These are phyloP conservation scores for Deilephila porcellus DNA, from an alignment of 2,888 invertebrate genomes.

Conservation along the genomic window DNA sequence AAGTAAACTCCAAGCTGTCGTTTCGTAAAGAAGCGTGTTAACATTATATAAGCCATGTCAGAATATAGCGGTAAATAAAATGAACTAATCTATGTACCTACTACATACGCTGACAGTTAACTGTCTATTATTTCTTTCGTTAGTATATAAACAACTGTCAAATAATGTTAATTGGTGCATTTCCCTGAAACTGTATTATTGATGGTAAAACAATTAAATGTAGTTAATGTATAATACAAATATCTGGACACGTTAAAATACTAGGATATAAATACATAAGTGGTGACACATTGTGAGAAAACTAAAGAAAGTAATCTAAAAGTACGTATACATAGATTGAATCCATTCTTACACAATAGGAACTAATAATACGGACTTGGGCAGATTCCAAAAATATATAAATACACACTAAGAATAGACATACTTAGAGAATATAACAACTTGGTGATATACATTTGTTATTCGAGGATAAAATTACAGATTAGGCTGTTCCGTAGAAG, in stretches of 20 bases:
- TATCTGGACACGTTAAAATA: not conserved
- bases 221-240: not conserved
- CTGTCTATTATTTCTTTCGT: not conserved
- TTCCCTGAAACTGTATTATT: not conserved
- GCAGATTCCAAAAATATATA: conserved; percentile 1
- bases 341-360: not conserved
- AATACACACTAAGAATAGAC: not conserved
- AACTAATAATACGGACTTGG: conserved; percentile 2
- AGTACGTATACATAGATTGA: not conserved
- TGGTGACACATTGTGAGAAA: not conserved
- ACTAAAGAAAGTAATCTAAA: not conserved
- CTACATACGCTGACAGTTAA: not conserved
- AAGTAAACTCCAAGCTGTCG: not conserved
- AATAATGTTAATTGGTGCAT: conserved; percentile 8
- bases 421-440: not conserved
- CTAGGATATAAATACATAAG: not conserved
- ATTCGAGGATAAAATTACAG: not conserved
- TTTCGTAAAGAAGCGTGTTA: not conserved
- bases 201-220: not conserved
- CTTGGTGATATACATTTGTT: not conserved
- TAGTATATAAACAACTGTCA: not conserved
- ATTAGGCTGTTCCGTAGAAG: not conserved
- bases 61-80: not conserved
- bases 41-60: not conserved
- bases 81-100: not conserved